Evolutionary conservation across 2,113 vertebrate species (phyloP).

Genomic region (Asarcornis scutulata): DNA sequence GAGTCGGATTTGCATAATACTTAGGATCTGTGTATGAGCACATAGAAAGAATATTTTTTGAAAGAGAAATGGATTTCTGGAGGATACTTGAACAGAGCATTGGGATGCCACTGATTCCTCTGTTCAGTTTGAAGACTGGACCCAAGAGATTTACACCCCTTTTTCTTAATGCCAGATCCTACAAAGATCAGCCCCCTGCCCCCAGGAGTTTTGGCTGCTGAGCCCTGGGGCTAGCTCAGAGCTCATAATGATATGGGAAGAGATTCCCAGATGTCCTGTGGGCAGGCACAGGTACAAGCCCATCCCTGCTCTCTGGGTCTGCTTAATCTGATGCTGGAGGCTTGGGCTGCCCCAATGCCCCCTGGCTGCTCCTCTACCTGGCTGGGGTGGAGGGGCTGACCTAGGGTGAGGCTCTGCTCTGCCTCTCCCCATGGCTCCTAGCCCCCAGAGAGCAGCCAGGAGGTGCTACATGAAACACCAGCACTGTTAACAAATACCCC

Average conservation of each 20-base stretch:
- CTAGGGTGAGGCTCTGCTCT: neutral
- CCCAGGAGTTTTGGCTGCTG: neutral
- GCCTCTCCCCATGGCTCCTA: accelerated
- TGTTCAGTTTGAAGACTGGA: neutral
- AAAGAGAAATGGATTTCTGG: neutral
- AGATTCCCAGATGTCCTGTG: neutral
- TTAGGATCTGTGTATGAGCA: neutral
- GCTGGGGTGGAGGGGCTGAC: neutral
- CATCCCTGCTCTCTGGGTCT: neutral
- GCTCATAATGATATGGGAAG: accelerated
- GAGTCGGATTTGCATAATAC: neutral
- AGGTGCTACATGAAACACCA: neutral
- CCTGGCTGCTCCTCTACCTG: neutral
- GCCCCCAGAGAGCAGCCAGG: neutral
- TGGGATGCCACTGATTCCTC: neutral
- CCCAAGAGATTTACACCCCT: neutral
- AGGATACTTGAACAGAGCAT: neutral
- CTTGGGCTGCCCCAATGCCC: neutral
- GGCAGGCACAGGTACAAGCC: neutral
- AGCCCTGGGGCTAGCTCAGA: neutral
- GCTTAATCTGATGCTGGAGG: neutral
- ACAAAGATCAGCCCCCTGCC: neutral
- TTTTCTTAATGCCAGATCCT: neutral
- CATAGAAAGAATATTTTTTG: neutral
- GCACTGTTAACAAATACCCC: accelerated